A percentile compares a stretch with the other conserved stretches of the same genome.
phyloP scores from a whole-genome alignment of 2,888 invertebrate genomes.

The Nemurella pictetii region DNA sequence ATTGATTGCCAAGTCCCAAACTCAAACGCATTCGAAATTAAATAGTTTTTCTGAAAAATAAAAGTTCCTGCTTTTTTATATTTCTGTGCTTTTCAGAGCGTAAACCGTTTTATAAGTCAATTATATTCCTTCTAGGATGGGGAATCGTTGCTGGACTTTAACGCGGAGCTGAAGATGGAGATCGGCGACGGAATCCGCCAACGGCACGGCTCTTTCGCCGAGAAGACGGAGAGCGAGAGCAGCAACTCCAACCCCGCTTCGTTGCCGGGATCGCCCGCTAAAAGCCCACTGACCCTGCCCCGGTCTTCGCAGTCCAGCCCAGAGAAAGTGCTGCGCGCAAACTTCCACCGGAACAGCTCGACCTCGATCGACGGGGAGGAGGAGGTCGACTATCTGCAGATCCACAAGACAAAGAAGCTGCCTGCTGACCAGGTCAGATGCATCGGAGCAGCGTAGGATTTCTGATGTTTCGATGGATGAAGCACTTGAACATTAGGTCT shows the following conservation, averaged over 20 bases:
- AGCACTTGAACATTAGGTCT: too few relatives aligned
- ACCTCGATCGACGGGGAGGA: slow-evolving; percentile 33
- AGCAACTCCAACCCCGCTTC: slow-evolving; percentile 64
- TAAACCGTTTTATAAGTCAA: too few relatives aligned
- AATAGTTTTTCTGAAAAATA: too few relatives aligned
- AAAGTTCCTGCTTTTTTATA: too few relatives aligned
- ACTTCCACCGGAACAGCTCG: slow-evolving; percentile 28
- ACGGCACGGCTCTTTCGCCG: slow-evolving; percentile 60
- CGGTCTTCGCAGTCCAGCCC: slow-evolving; percentile 44
- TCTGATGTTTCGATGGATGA: too few relatives aligned
- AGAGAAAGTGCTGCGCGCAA: slow-evolving; percentile 43
- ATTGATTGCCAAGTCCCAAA: too few relatives aligned
- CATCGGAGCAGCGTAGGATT: too few relatives aligned
- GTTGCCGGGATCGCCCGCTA: slow-evolving; percentile 53
- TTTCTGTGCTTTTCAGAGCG: too few relatives aligned
- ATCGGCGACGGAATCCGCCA: slow-evolving; percentile 57
- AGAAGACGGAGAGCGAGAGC: slow-evolving; percentile 61
- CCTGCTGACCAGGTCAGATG: slow-evolving; percentile 45
- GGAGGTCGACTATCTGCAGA: slow-evolving; percentile 43
- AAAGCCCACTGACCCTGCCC: slow-evolving; percentile 40
- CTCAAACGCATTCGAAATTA: too few relatives aligned
- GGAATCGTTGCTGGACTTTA: not conserved
- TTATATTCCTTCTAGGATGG: slow-evolving; percentile 6
- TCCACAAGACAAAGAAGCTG: slow-evolving; percentile 45
- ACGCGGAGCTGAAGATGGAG: slow-evolving; percentile 7